Percentiles rank a stretch among this genome's conserved stretches.
Evolutionary conservation across 2,888 invertebrate species (phyloP).

Genomic region (Pteria penguin): DNA sequence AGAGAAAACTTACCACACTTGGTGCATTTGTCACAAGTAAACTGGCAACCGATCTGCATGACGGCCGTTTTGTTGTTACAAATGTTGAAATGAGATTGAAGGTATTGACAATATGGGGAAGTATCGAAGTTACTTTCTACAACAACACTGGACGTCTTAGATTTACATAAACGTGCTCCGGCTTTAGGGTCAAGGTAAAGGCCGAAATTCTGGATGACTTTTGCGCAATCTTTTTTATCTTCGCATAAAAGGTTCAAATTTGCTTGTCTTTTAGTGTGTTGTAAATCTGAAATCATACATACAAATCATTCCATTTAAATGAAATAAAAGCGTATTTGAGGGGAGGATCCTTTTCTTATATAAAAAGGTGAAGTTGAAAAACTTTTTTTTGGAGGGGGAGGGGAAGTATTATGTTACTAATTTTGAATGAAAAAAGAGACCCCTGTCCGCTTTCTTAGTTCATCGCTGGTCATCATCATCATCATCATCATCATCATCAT

Average conservation of each 20-base stretch:
- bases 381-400: too few species aligned
- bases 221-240: slow-evolving; percentile 13
- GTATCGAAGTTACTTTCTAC: slow-evolving; percentile 17
- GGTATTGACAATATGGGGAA: slow-evolving; percentile 17
- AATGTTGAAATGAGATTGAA: slow-evolving; percentile 17
- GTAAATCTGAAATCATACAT: too few species aligned
- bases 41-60: slow-evolving; percentile 20
- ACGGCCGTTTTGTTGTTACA: slow-evolving; percentile 17
- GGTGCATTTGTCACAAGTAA: slow-evolving; percentile 20
- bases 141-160: neutral
- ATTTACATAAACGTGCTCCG: slow-evolving; percentile 7
- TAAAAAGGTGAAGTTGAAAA: too few species aligned
- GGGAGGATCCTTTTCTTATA: too few species aligned
- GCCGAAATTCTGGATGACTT: slow-evolving; percentile 17
- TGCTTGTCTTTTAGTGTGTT: too few species aligned
- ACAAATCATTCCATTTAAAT: too few species aligned
- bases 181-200: slow-evolving; percentile 15
- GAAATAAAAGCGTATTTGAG: too few species aligned
- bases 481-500: too few species aligned
- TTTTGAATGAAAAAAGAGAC: too few species aligned
- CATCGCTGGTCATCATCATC: too few species aligned
- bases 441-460: too few species aligned
- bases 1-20: neutral
- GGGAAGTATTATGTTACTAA: too few species aligned
- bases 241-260: neutral